phyloP scores from a whole-genome alignment of 2,888 invertebrate species.

The Cremastinae sp. region DNA sequence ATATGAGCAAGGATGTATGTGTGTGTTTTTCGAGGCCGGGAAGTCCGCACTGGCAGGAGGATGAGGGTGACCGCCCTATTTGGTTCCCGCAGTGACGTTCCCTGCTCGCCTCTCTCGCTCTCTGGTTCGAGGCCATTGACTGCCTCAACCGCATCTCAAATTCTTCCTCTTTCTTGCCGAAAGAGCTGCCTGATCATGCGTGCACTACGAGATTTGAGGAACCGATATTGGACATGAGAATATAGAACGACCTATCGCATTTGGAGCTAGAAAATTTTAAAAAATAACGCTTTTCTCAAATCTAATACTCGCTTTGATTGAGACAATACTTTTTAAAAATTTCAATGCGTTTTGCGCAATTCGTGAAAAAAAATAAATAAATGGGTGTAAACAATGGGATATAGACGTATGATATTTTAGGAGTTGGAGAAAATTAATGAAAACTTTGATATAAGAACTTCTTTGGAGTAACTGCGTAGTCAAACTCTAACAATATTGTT shows the following conservation, averaged over 20 bases:
- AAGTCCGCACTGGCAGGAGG: conserved; percentile 63
- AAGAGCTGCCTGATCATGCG: conserved; percentile 77
- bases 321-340: no score
- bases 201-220: conserved; percentile 75
- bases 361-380: no score
- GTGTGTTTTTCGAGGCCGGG: conserved; percentile 11
- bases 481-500: no score
- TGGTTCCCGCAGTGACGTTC: conserved; percentile 56
- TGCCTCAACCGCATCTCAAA: conserved; percentile 63
- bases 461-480: no score
- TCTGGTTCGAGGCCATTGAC: conserved; percentile 42
- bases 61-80: conserved; percentile 62
- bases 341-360: no score
- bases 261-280: no score
- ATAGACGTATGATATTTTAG: no score
- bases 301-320: no score
- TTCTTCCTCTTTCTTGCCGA: conserved; percentile 67
- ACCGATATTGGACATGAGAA: conserved; percentile 59
- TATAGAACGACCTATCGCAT: conserved; percentile 33
- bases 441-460: no score
- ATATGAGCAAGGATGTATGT: conserved; percentile 29
- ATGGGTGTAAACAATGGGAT: no score
- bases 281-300: no score
- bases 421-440: no score
- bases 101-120: conserved; percentile 15